Percentiles rank a stretch among this genome's conserved stretches.
phyloP scores from a whole-genome alignment of 2,888 invertebrate genomes.

The Cremastobaeus sp. region DNA sequence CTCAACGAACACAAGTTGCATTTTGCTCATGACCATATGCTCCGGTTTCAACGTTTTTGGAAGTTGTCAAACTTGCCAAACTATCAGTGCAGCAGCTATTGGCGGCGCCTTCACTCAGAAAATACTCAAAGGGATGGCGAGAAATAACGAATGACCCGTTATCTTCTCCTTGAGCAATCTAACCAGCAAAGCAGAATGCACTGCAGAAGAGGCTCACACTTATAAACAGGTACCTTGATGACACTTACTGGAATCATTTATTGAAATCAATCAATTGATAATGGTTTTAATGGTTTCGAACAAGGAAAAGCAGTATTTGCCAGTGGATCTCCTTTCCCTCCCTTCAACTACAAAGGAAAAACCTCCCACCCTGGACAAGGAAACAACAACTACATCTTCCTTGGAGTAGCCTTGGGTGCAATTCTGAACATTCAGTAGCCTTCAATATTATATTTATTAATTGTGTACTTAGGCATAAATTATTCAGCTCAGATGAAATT shows the following conservation, averaged over 20 bases:
- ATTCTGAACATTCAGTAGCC: too few relatives aligned
- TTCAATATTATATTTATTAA: too few relatives aligned
- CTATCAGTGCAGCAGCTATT: conserved; percentile 98
- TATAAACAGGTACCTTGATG: conserved; percentile 90
- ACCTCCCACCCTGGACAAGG: conserved; percentile 96
- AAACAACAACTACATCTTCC: conserved; percentile 98
- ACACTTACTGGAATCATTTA: too few relatives aligned
- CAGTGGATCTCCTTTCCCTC: conserved; percentile 96
- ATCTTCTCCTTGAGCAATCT: conserved; percentile 99
- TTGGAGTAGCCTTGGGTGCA: conserved; percentile 94
- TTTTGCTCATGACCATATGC: conserved; percentile 89
- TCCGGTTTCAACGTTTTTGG: conserved; percentile 87
- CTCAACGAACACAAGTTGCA: conserved; percentile 87
- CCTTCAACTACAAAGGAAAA: conserved; percentile 89
- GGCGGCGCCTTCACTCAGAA: conserved; percentile 95
- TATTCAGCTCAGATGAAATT: too few relatives aligned
- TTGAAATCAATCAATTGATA: too few relatives aligned
- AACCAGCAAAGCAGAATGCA: conserved; percentile 98
- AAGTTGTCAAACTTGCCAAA: conserved; percentile 88
- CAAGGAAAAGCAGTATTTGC: conserved; percentile 96
- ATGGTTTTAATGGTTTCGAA: too few relatives aligned
- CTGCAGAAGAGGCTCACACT: conserved; percentile 97
- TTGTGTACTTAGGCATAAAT: too few relatives aligned
- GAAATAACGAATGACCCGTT: conserved; percentile 90
- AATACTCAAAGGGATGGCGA: conserved; percentile 92